Percentiles rank a stretch among this genome's conserved stretches.
Evolutionary conservation across 2,113 vertebrate genomes (phyloP).

Genomic region (Epinephelus cyanopodus): DNA sequence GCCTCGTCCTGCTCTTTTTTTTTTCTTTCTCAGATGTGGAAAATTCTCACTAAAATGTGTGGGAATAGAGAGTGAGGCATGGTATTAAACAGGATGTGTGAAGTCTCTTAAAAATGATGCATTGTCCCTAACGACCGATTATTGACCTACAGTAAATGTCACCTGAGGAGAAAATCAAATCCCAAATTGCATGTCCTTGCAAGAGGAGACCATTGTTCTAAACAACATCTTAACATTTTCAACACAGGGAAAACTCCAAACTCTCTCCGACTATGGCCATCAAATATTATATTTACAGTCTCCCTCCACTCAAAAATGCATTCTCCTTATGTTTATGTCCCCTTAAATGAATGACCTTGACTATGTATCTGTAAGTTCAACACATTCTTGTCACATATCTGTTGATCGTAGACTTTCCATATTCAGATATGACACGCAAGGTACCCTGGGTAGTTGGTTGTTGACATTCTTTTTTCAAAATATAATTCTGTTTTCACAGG

Average conservation of each 20-base stretch:
- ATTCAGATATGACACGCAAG: no score
- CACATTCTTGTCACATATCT: no score
- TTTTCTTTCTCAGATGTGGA: background rate
- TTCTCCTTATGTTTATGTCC: no score
- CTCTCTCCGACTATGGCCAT: background rate
- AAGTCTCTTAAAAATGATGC: background rate
- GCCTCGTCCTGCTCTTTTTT: background rate
- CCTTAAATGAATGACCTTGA: no score
- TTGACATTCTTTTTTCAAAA: no score
- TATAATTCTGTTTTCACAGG: no score
- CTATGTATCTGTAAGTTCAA: no score
- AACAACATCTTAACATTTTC: background rate
- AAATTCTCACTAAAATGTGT: background rate
- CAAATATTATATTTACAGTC: background rate
- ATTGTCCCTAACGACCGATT: background rate
- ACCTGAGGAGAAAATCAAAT: conserved; percentile 1
- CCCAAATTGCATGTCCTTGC: background rate
- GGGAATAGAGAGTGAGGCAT: background rate
- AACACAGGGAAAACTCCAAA: background rate
- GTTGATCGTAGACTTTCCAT: no score
- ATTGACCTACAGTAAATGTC: conserved; percentile 15
- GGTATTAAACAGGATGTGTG: background rate
- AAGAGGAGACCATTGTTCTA: background rate
- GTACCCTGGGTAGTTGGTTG: no score
- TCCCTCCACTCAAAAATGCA: no score